These are phyloP conservation scores for Buceros bicornis DNA, from an alignment of 2,797 vertebrate species.

Conservation along the genomic window DNA sequence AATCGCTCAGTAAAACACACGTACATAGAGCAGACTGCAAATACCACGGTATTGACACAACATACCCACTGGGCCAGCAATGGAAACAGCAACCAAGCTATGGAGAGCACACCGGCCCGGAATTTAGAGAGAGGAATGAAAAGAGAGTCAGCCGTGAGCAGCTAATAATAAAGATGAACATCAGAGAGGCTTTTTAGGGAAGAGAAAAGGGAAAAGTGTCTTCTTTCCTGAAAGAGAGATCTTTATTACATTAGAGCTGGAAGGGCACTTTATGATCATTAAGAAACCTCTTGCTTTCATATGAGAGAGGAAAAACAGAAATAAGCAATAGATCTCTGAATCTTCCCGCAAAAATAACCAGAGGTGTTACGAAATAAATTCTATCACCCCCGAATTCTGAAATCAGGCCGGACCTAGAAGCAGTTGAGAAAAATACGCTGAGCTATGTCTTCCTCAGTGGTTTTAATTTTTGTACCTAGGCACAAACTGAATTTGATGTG, in stretches of 20 bases:
- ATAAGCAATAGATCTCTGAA: not conserved
- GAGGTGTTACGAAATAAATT: not conserved
- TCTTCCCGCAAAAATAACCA: not conserved
- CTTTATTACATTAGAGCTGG: not conserved
- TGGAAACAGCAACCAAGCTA: constrained; percentile 28
- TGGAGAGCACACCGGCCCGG: not conserved
- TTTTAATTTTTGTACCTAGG: not conserved
- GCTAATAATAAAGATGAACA: not conserved
- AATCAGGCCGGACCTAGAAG: not conserved
- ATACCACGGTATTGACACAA: constrained; percentile 50
- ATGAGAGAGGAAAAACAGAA: not conserved
- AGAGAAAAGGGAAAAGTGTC: not conserved
- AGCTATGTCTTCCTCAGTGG: rapidly evolving
- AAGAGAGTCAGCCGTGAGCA: not conserved
- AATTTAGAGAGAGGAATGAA: not conserved
- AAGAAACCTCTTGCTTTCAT: not conserved
- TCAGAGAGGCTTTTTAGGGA: not conserved
- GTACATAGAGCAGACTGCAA: constrained; percentile 1
- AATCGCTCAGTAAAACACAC: constrained; percentile 21
- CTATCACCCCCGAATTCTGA: not conserved
- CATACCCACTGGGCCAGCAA: constrained; percentile 2
- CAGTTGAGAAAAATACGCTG: not conserved
- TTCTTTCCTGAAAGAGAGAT: not conserved
- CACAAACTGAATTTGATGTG: not conserved
- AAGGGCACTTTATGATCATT: not conserved